These are phyloP conservation scores for Microchrysa polita DNA, from an alignment of 2,888 invertebrate genomes.

Conservation along the genomic window DNA sequence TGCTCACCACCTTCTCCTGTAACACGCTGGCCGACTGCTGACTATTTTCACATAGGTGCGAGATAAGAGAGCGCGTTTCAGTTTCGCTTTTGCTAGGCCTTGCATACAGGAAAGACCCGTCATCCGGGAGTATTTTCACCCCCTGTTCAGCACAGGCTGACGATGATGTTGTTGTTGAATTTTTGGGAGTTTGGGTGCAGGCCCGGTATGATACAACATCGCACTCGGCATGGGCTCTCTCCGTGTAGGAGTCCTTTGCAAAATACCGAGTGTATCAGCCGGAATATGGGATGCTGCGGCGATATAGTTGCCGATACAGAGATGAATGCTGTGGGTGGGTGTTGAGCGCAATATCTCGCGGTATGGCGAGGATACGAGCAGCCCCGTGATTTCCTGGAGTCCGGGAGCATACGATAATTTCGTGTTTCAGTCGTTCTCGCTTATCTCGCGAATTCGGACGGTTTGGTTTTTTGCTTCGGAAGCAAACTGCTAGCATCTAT, in stretches of 20 bases:
- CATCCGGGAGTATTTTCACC: slow-evolving; percentile 29
- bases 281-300: background rate
- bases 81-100: slow-evolving; percentile 27
- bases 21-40: slow-evolving; percentile 31
- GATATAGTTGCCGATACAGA: background rate
- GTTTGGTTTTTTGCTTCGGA: slow-evolving; percentile 9
- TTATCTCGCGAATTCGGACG: slow-evolving; percentile 35
- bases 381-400: slow-evolving; percentile 30
- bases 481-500: background rate
- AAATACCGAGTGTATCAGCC: background rate
- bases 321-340: slow-evolving; percentile 1
- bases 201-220: background rate
- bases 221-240: no score
- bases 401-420: slow-evolving; percentile 35
- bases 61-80: slow-evolving; percentile 27
- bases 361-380: background rate
- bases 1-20: background rate
- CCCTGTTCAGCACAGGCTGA: slow-evolving; percentile 5
- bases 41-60: slow-evolving; percentile 38
- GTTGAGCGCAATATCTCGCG: slow-evolving; percentile 6
- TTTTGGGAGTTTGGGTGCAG: slow-evolving; percentile 7
- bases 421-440: slow-evolving; percentile 37
- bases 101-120: slow-evolving; percentile 22
- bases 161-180: slow-evolving; percentile 12
- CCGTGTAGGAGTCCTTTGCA: background rate